These are phyloP conservation scores for Perodicticus potto DNA, from an alignment of 2,797 vertebrate species.

Conservation along the genomic window DNA sequence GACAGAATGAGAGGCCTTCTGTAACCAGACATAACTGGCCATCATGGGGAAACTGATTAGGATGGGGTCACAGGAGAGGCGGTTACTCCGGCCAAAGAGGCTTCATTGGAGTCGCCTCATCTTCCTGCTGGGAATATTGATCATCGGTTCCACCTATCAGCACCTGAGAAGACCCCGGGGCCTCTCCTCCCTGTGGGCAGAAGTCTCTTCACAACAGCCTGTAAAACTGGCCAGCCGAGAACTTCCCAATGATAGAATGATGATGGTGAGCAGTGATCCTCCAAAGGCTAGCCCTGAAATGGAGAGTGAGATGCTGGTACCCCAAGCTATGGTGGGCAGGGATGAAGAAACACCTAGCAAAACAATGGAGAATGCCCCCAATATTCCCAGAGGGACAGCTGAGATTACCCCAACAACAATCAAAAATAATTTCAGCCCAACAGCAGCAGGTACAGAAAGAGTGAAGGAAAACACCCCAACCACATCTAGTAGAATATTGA, in stretches of 20 bases:
- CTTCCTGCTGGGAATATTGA: slow-evolving; percentile 91
- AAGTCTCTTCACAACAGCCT: slow-evolving; percentile 80
- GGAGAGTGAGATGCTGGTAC: not conserved
- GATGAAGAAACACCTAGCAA: not conserved
- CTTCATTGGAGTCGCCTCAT: slow-evolving; percentile 91
- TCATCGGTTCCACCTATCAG: slow-evolving; percentile 92
- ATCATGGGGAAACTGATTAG: slow-evolving; percentile 71
- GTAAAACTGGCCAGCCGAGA: slow-evolving; percentile 81
- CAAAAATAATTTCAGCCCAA: not conserved
- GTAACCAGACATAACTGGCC: slow-evolving; percentile 72
- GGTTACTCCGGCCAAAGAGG: slow-evolving; percentile 90
- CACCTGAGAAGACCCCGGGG: slow-evolving; percentile 88
- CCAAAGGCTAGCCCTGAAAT: slow-evolving; percentile 32
- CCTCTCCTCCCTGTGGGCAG: slow-evolving; percentile 85
- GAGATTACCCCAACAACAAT: not conserved
- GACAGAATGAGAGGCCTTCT: slow-evolving; percentile 63
- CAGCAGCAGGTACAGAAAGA: not conserved
- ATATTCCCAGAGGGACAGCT: not conserved
- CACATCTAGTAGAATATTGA: not conserved
- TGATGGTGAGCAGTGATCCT: slow-evolving; percentile 56
- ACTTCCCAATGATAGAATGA: slow-evolving; percentile 82
- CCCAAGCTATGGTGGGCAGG: not conserved
- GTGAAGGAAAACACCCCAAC: not conserved
- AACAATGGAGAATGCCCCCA: not conserved
- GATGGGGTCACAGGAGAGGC: slow-evolving; percentile 86